Conservation (phyloP, 2,888 invertebrate species). For the Acronicta alni region DNA sequence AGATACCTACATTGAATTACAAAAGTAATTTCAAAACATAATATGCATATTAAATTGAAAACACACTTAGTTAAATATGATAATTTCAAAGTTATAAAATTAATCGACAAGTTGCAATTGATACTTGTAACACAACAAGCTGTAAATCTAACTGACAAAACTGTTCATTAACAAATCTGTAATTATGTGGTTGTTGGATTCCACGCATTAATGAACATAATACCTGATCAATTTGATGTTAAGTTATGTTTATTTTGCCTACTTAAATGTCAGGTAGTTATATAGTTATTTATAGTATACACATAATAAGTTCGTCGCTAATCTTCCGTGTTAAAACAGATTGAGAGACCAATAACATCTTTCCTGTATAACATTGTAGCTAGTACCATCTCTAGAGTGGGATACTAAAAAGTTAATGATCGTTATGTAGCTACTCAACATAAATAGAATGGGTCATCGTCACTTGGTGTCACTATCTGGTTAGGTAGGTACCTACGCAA, state of each 20-base stretch:
- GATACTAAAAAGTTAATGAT: constrained; percentile 63
- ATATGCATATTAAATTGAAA: constrained; percentile 35
- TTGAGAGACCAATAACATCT: constrained; percentile 60
- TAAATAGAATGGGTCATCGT: constrained; percentile 59
- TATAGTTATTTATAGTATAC: constrained; percentile 40
- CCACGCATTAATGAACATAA: constrained; percentile 51
- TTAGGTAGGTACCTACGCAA: constrained; percentile 48
- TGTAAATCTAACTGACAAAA: constrained; percentile 51
- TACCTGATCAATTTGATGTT: constrained; percentile 58
- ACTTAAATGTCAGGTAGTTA: constrained; percentile 53
- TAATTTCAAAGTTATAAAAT: constrained; percentile 36
- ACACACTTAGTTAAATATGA: constrained; percentile 31
- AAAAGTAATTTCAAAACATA: constrained; percentile 26
- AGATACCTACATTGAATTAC: constrained; percentile 23
- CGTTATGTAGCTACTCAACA: constrained; percentile 41
- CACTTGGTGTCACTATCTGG: constrained; percentile 50
- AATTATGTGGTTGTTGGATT: constrained; percentile 47
- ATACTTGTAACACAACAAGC: constrained; percentile 41
- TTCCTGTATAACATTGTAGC: constrained; percentile 58
- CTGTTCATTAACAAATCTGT: constrained; percentile 57
- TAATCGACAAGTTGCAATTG: constrained; percentile 33
- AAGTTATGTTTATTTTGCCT: constrained; percentile 53
- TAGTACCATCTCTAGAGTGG: constrained; percentile 60
- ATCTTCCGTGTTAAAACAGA: constrained; percentile 50
- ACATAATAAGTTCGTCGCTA: constrained; percentile 33